Conservation (phyloP, 1,140 invertebrate genomes). For the Anastrepha ludens region DNA sequence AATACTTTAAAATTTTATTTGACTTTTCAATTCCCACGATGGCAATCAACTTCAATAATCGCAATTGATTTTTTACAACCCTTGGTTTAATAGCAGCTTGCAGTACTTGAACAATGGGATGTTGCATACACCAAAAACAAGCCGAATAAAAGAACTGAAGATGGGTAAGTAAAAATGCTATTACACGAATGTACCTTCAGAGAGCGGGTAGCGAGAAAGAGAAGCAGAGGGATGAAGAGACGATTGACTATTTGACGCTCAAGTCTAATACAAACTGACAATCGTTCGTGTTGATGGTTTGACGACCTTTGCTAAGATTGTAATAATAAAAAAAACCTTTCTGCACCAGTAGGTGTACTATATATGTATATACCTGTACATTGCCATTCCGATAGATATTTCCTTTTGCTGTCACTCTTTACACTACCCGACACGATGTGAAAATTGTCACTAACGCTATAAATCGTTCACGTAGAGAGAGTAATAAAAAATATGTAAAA, state of each 20-base stretch:
- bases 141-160: neutral
- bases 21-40: conserved; percentile 42
- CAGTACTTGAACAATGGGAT: no score
- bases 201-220: no score
- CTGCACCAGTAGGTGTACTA: no score
- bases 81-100: conserved; percentile 22
- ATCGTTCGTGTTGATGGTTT: neutral
- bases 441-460: conserved; percentile 9
- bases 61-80: conserved; percentile 51
- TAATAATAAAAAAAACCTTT: no score
- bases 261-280: conserved; percentile 13
- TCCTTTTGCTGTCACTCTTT: neutral
- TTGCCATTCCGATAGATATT: no score
- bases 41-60: conserved; percentile 49
- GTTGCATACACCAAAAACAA: neutral
- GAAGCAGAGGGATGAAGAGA: no score
- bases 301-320: no score
- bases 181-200: no score
- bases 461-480: neutral
- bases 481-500: conserved; percentile 21
- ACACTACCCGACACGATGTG: neutral
- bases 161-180: neutral
- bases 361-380: no score
- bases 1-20: conserved; percentile 49
- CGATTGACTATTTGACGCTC: neutral